These are phyloP conservation scores for Micromussa lordhowensis DNA, from an alignment of 92 coral and sea anemone species.

Conservation along the genomic window DNA sequence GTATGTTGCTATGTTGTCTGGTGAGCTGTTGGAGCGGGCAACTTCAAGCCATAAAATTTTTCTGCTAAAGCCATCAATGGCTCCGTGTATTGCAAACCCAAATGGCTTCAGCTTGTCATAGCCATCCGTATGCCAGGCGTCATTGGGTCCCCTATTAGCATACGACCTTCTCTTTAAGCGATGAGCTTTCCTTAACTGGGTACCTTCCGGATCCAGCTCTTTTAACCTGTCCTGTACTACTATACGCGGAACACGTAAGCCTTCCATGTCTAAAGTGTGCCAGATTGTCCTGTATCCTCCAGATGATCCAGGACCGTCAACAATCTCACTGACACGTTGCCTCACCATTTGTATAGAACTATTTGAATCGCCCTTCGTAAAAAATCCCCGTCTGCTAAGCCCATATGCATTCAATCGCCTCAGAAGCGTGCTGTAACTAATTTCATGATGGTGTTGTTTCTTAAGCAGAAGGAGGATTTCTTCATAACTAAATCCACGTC, in stretches of 20 bases:
- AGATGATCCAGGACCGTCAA: constrained; percentile 73
- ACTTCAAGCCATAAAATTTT: constrained; percentile 61
- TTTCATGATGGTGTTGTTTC: constrained; percentile 43
- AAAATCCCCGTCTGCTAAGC: constrained; percentile 40
- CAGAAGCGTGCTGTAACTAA: constrained; percentile 68
- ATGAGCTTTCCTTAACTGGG: constrained; percentile 48
- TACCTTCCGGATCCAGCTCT: constrained; percentile 73
- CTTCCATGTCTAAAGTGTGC: constrained; percentile 72
- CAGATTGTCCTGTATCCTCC: constrained; percentile 72
- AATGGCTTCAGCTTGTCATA: constrained; percentile 63
- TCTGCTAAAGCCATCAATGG: constrained; percentile 58
- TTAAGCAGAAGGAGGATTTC: constrained; percentile 66
- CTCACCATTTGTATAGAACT: constrained; percentile 32
- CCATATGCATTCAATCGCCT: constrained; percentile 67
- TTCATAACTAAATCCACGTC: constrained; percentile 70
- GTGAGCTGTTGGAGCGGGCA: constrained; percentile 67
- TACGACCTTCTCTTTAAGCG: constrained; percentile 64
- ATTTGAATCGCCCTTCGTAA: constrained; percentile 10
- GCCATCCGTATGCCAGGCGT: constrained; percentile 61
- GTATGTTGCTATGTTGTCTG: constrained; percentile 62
- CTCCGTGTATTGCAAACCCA: constrained; percentile 51
- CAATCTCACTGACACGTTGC: constrained; percentile 41
- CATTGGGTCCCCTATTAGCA: constrained; percentile 51
- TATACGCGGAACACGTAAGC: constrained; percentile 66
- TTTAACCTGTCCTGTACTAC: constrained; percentile 64